A percentile compares a stretch with the other conserved stretches of the same genome.
Evolutionary conservation across 30 jellyfish, hydroid and myxozoan species (phyloP).

Genomic region (Catostylus mosaicus): DNA sequence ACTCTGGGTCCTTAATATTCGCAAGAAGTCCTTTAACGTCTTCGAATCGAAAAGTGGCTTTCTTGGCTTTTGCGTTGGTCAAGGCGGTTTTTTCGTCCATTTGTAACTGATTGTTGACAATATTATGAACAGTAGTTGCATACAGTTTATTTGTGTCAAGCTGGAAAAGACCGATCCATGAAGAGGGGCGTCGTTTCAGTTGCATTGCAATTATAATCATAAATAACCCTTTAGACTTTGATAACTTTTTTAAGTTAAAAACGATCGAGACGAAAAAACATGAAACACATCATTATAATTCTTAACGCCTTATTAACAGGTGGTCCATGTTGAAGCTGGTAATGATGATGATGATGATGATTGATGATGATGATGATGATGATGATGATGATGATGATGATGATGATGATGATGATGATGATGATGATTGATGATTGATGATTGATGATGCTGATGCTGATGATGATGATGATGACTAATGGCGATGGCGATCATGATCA

Average conservation of each 20-base stretch:
- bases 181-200: no score
- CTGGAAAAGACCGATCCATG: no score
- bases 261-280: no score
- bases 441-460: no score
- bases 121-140: constrained; percentile 81
- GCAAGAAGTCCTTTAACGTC: constrained; percentile 69
- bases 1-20: constrained; percentile 55
- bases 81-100: constrained; percentile 10
- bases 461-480: no score
- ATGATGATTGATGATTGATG: no score
- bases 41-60: constrained; percentile 53
- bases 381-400: background rate
- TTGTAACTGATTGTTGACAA: constrained; percentile 56
- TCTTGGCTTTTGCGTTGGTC: constrained; percentile 1
- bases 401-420: constrained; percentile 10
- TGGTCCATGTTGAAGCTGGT: background rate
- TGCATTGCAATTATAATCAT: no score
- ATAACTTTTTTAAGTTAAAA: no score
- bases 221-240: no score
- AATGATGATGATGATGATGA: constrained; percentile 7
- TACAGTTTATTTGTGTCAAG: constrained; percentile 74
- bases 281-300: background rate
- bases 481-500: background rate
- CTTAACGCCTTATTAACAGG: background rate
- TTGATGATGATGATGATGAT: no score